Percentiles rank a stretch among this genome's conserved stretches.
Evolutionary conservation across 2,888 invertebrate species (phyloP).

Genomic region (Chrysomela aeneicollis): DNA sequence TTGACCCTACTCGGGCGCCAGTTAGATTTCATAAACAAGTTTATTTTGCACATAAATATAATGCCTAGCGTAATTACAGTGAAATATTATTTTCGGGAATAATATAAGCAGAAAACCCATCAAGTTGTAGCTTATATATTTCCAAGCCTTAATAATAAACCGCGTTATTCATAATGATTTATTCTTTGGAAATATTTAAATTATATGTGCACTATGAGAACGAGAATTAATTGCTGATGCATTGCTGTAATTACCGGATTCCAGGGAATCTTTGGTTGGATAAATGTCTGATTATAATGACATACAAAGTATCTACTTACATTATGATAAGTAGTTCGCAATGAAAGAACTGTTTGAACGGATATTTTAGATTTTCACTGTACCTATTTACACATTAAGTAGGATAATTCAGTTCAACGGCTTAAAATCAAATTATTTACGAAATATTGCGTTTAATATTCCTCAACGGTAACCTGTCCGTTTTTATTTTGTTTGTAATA

Average conservation of each 20-base stretch:
- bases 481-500: no score
- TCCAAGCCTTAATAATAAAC: constrained; percentile 53
- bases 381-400: no score
- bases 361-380: no score
- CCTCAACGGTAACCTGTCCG: no score
- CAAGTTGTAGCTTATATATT: constrained; percentile 47
- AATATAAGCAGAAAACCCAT: constrained; percentile 55
- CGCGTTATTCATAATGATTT: constrained; percentile 56
- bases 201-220: constrained; percentile 41
- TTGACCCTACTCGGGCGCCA: constrained; percentile 60
- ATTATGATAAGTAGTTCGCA: no score
- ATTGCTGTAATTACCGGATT: constrained; percentile 33
- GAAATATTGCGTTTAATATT: no score
- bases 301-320: no score
- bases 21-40: constrained; percentile 61
- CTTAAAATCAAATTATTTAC: no score
- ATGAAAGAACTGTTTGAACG: no score
- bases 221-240: constrained; percentile 34
- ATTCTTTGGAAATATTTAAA: constrained; percentile 45
- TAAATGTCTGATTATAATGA: constrained; percentile 1
- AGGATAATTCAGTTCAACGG: no score
- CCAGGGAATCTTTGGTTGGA: constrained; percentile 7
- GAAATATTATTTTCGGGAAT: constrained; percentile 61
- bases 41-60: constrained; percentile 60
- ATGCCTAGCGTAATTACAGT: constrained; percentile 59